Conservation (phyloP, 2,888 invertebrate genomes). For the Trisateles emortualis region DNA sequence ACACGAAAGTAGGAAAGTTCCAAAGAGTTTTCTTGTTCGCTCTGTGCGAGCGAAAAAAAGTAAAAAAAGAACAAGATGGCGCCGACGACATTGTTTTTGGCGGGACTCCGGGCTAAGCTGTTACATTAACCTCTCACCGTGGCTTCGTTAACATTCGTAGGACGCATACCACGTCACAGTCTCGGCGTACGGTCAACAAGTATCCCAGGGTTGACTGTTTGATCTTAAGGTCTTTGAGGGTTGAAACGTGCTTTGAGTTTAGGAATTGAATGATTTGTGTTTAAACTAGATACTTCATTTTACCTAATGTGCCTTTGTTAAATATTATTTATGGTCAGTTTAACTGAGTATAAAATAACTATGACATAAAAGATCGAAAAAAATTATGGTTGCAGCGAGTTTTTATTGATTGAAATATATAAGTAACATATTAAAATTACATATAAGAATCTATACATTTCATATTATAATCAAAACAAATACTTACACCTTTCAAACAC, state of each 20-base stretch:
- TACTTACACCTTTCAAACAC: constrained; percentile 31
- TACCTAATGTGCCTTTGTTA: too few species aligned
- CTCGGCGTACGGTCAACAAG: constrained; percentile 62
- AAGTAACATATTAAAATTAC: too few species aligned
- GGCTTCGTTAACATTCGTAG: constrained; percentile 74
- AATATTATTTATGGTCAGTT: too few species aligned
- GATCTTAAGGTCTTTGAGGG: constrained; percentile 4
- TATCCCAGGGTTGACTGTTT: constrained; percentile 26
- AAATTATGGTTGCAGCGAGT: too few species aligned
- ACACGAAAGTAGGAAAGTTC: constrained; percentile 52
- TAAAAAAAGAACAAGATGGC: constrained; percentile 53
- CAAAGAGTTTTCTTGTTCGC: constrained; percentile 55
- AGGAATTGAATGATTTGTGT: neutral
- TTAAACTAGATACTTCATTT: too few species aligned
- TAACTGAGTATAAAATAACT: too few species aligned
- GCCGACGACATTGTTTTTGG: constrained; percentile 69
- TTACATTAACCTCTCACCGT: constrained; percentile 78
- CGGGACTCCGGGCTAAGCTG: constrained; percentile 70
- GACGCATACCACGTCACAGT: constrained; percentile 50
- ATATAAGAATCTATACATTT: neutral
- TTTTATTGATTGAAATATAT: too few species aligned
- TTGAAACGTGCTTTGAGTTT: neutral
- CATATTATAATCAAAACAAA: constrained; percentile 17
- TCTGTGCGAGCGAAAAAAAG: constrained; percentile 51
- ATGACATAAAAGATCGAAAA: too few species aligned